Evolutionary conservation across 2,888 invertebrate genomes (phyloP).

Genomic region (Eupithecia inturbata): DNA sequence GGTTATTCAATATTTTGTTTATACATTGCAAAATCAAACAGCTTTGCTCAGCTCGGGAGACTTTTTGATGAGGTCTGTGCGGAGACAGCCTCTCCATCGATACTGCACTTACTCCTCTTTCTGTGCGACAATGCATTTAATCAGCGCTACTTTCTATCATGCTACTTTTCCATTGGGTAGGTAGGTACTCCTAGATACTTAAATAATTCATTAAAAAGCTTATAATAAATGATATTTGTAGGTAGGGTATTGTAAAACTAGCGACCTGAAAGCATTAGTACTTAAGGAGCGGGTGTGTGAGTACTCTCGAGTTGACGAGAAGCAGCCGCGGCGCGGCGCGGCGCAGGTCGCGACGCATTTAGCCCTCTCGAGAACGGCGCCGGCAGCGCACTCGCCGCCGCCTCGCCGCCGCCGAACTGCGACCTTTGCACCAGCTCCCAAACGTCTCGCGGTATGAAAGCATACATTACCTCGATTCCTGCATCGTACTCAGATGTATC

Average conservation of each 20-base stretch:
- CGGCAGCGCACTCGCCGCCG: constrained; percentile 40
- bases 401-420: constrained; percentile 19
- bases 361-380: constrained; percentile 61
- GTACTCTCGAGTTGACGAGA: constrained; percentile 31
- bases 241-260: not conserved
- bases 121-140: no score
- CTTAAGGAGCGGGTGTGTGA: constrained; percentile 20
- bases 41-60: not conserved
- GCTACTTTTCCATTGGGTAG: no score
- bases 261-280: constrained; percentile 27
- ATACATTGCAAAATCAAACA: not conserved
- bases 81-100: not conserved
- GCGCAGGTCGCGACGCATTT: constrained; percentile 48
- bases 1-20: not conserved
- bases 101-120: no score
- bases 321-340: constrained; percentile 34
- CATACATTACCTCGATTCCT: not conserved
- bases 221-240: no score
- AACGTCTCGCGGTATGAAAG: not conserved
- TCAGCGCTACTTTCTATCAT: no score
- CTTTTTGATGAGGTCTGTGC: not conserved
- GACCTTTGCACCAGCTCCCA: constrained; percentile 16
- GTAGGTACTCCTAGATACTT: no score
- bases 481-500: not conserved
- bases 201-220: no score